Percentiles rank a stretch among this genome's conserved stretches.
These are phyloP conservation scores for Apostichopus californicus DNA, from an alignment of 35 echinoderm and acorn worm species.

Conservation along the genomic window DNA sequence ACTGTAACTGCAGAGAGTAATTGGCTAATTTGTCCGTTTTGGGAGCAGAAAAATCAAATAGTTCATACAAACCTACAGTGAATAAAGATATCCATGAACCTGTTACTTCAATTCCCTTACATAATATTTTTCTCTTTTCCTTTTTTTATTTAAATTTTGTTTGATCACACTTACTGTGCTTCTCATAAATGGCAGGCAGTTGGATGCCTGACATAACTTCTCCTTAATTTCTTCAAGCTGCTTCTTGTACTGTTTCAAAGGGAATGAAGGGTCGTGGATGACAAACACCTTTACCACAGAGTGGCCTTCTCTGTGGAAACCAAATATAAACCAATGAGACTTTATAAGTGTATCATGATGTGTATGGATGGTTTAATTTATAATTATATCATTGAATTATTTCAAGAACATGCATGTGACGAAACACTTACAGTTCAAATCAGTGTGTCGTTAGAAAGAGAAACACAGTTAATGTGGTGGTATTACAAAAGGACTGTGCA, in stretches of 20 bases:
- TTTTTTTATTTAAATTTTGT: neutral
- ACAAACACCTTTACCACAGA: conserved; percentile 98
- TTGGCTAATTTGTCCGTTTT: too few species aligned
- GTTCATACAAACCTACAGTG: too few species aligned
- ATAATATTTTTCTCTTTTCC: too few species aligned
- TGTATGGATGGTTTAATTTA: neutral
- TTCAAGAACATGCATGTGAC: neutral
- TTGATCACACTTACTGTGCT: conserved; percentile 77
- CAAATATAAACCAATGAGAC: neutral
- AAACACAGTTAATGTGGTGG: too few species aligned
- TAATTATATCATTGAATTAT: neutral
- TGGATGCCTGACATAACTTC: conserved; percentile 72
- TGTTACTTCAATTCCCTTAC: too few species aligned
- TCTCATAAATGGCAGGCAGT: conserved; percentile 89
- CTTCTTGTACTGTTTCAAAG: conserved; percentile 73
- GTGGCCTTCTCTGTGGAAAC: conserved; percentile 76
- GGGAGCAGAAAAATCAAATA: too few species aligned
- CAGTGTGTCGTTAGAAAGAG: too few species aligned
- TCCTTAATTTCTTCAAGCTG: conserved; percentile 84
- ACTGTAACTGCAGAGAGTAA: too few species aligned
- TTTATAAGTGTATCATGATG: too few species aligned
- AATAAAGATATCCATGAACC: too few species aligned
- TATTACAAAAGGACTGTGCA: too few species aligned
- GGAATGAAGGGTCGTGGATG: conserved; percentile 96
- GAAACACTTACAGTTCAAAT: too few species aligned